These are phyloP conservation scores for Pachyramphus minor DNA, from an alignment of 2,113 vertebrate species.

Conservation along the genomic window DNA sequence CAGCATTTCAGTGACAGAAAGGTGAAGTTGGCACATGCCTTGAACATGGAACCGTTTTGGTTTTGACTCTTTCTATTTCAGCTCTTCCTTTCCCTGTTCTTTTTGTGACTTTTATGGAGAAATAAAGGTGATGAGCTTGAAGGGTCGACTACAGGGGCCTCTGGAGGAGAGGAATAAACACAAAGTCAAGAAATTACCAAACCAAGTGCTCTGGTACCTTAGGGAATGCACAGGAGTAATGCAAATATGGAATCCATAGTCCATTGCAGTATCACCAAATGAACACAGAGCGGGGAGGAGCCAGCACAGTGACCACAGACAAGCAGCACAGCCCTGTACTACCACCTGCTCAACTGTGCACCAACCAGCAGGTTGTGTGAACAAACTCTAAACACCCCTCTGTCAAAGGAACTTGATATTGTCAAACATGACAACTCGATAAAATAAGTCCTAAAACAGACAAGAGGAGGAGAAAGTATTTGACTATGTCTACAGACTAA, in stretches of 20 bases:
- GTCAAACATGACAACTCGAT: rapidly evolving
- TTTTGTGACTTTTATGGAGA: background rate
- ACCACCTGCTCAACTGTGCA: background rate
- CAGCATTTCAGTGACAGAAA: background rate
- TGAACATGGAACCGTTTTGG: background rate
- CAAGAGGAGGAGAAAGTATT: background rate
- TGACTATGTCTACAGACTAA: background rate
- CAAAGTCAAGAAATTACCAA: background rate
- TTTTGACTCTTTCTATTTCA: background rate
- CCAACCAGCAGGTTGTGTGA: background rate
- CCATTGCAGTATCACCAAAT: background rate
- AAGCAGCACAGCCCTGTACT: background rate
- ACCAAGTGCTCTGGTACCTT: background rate
- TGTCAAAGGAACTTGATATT: background rate
- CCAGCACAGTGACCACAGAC: background rate
- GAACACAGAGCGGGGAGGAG: background rate
- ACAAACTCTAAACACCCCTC: background rate
- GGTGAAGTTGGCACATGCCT: background rate
- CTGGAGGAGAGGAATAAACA: background rate
- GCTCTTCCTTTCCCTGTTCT: background rate
- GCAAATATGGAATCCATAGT: background rate
- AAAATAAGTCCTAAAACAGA: background rate
- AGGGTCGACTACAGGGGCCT: background rate
- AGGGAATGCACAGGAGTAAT: background rate
- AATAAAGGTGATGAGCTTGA: background rate